Base-by-base conservation (phyloP, 2,888 invertebrate species). In the Plebejus anna region DNA sequence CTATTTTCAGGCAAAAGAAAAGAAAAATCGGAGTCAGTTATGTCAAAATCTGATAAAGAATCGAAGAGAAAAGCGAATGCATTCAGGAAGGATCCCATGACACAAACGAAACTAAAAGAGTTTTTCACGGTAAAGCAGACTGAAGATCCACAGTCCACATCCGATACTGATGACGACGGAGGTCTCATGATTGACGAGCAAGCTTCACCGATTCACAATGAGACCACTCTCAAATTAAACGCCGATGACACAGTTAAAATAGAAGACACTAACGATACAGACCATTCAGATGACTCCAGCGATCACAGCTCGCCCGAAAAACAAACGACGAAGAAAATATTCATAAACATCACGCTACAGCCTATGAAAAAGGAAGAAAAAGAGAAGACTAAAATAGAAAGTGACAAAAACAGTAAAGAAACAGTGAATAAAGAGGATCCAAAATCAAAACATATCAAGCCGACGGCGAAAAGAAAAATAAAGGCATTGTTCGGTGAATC, bases 401-500 rank as follows among this genome's bases (percentile, higher is more conserved):
- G 72, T n/a, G 78, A 77, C 1, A 77, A 80, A 66, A 75, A 73
- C 4, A 80, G 79, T 36, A 78, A 79, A 73, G 81, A 81, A 57
- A 75, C 77, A 57, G 81, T 80, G 76, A 80, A 78, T 76, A 78
- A 77, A 57, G 82, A 83, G 76, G 73, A 79, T 16, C 84, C 82
- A 78, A 83, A 85, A 22, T 82, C 84, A 1, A 84, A 83, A 75
- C 88, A 84, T 80, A 79, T 86, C 78, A 89, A 88, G 80, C 85
- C 87, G 38, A 84, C 83, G 66, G 85, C 88, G 61, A 90, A 94
- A 85, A 86, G 90, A 83, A 93, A 91, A 89, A 88, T 94, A 28
- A 89, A 94, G 85, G 94, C 88, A 75, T 86, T 95, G 7, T 94
- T 94, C 84, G 94, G 94, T 4, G 94, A 94, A 79, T 93, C 93